phyloP scores from a whole-genome alignment of 2,113 vertebrate species.

The Cygnus atratus region DNA sequence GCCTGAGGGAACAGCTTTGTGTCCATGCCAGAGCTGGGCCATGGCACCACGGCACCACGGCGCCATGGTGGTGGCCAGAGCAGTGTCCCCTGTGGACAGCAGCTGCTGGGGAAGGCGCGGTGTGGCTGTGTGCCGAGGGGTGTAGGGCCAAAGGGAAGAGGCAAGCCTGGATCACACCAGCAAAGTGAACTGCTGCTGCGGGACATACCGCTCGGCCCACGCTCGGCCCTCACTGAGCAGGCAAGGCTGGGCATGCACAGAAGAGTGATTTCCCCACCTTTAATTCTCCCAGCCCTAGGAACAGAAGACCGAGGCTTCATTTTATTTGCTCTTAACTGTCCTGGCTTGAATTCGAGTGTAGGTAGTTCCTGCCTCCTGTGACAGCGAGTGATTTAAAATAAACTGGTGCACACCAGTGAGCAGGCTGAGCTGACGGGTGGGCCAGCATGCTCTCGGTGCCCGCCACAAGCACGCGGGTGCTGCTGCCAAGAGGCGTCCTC shows the following conservation, averaged over 20 bases:
- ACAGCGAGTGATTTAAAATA: not conserved
- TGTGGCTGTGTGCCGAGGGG: not conserved
- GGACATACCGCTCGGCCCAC: not conserved
- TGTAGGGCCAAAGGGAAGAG: not conserved
- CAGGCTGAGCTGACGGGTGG: not conserved
- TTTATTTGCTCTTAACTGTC: not conserved
- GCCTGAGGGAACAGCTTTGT: not conserved
- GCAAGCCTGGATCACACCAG: not conserved
- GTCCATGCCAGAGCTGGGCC: not conserved
- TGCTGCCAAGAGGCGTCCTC: not conserved
- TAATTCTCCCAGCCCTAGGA: not conserved
- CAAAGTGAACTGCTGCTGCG: not conserved
- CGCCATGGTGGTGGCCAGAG: not conserved
- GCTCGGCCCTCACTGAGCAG: not conserved
- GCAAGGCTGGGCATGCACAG: not conserved
- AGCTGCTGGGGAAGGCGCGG: not conserved
- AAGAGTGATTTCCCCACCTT: not conserved
- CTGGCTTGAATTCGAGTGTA: not conserved
- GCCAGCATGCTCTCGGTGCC: not conserved
- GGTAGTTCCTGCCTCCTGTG: not conserved
- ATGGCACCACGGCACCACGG: not conserved
- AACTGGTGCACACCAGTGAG: not conserved
- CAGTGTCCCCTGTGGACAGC: rapidly evolving
- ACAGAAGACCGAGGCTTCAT: not conserved
- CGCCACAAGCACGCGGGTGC: rapidly evolving